Percentiles rank a stretch among this genome's conserved stretches.
phyloP scores from a whole-genome alignment of 2,888 invertebrate species.

The Metallyticus violacea region DNA sequence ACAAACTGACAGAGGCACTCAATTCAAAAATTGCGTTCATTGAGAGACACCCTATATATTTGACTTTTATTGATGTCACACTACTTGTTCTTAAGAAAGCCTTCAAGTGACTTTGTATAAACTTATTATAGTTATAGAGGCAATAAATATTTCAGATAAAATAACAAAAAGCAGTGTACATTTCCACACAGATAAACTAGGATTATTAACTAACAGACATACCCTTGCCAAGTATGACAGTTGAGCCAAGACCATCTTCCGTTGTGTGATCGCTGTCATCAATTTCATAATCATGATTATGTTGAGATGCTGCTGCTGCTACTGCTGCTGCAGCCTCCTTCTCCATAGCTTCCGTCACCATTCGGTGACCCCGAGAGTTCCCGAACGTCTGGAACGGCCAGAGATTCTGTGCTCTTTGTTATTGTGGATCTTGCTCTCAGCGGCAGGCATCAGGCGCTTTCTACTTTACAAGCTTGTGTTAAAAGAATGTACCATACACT shows the following conservation, averaged over 20 bases:
- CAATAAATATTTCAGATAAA: no score
- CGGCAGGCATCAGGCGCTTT: background rate
- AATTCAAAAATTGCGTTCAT: no score
- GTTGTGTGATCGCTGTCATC: constrained; percentile 43
- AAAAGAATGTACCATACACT: background rate
- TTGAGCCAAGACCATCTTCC: constrained; percentile 33
- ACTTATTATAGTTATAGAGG: no score
- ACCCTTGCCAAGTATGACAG: constrained; percentile 43
- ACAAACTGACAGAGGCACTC: no score
- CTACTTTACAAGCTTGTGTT: background rate
- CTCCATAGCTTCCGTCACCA: constrained; percentile 43
- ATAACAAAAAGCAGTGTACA: no score
- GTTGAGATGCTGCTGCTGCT: background rate
- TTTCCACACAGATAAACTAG: no score
- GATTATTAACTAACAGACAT: background rate
- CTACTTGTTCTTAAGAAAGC: no score
- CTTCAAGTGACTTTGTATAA: no score
- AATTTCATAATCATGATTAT: constrained; percentile 2
- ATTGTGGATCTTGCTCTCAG: constrained; percentile 29
- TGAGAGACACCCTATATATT: no score
- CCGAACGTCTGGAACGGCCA: constrained; percentile 78
- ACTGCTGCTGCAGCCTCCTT: background rate
- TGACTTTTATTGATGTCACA: no score
- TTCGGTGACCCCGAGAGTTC: constrained; percentile 68
- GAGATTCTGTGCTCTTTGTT: constrained; percentile 65